phyloP scores from a whole-genome alignment of 2,797 vertebrate genomes.

The Philypnodon macrostomus region DNA sequence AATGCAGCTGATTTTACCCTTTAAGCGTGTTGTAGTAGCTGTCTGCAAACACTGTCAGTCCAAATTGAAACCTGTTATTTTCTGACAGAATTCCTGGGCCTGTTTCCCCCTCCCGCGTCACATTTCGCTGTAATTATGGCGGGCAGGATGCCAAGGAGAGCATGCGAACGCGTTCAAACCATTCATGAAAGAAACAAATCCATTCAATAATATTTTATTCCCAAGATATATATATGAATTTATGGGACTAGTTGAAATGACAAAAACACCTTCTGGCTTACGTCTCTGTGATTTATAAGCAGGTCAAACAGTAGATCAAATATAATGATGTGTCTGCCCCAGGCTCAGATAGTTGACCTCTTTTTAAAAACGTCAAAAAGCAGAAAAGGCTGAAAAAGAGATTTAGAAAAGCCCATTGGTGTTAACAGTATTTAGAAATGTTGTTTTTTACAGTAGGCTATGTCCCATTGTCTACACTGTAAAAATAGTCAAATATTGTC shows the following conservation, averaged over 20 bases:
- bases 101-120: conserved; percentile 43
- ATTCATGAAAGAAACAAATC: background rate
- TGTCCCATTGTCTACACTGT: too few species aligned
- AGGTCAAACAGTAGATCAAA: conserved; percentile 10
- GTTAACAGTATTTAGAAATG: background rate
- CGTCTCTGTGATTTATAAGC: conserved; percentile 4
- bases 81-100: conserved; percentile 30
- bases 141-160: conserved; percentile 17
- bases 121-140: conserved; percentile 38
- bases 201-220: conserved; percentile 19
- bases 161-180: background rate
- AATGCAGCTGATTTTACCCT: too few species aligned
- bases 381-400: background rate
- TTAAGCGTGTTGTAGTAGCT: background rate
- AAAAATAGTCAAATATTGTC: too few species aligned
- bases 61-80: conserved; percentile 43
- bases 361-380: background rate
- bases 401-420: conserved; percentile 3
- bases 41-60: conserved; percentile 12
- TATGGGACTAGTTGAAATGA: too few species aligned
- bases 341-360: background rate
- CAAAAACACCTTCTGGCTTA: background rate
- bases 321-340: background rate
- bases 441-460: background rate
- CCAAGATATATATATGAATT: too few species aligned